Percentiles rank a stretch among this genome's conserved stretches.
These are phyloP conservation scores for Stenurella melanura DNA, from an alignment of 2,888 invertebrate genomes.

Conservation along the genomic window DNA sequence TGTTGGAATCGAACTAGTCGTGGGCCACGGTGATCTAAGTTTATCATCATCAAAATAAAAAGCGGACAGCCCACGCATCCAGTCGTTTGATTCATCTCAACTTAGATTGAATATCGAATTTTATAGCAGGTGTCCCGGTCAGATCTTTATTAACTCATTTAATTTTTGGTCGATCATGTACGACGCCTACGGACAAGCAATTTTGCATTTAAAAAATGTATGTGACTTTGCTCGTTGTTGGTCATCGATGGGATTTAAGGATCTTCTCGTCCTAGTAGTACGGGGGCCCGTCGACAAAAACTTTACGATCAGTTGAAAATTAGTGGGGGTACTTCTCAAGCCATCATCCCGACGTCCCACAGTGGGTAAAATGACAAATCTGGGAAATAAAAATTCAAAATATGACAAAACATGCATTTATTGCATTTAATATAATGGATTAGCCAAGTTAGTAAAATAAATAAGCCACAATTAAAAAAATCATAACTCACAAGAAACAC, in stretches of 20 bases:
- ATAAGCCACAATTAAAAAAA: too few species aligned
- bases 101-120: background rate
- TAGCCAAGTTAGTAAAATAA: too few species aligned
- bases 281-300: too few species aligned
- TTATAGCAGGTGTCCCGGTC: conserved; percentile 3
- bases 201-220: background rate
- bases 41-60: conserved; percentile 8
- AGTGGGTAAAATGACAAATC: too few species aligned
- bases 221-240: background rate
- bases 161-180: background rate
- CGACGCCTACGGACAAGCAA: background rate
- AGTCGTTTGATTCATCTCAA: background rate
- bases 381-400: too few species aligned
- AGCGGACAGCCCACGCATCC: background rate
- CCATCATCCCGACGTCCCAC: too few species aligned
- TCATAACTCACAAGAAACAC: too few species aligned
- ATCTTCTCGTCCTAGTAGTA: background rate
- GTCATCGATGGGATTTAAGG: conserved; percentile 7
- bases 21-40: conserved; percentile 4
- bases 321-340: too few species aligned
- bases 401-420: too few species aligned
- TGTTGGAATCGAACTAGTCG: background rate
- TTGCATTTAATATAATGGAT: too few species aligned
- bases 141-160: background rate
- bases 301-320: too few species aligned